Evolutionary conservation across 2,797 vertebrate species (phyloP), one percentile per base, ranked within the genome.

Genomic region (Premnoplex brunnescens): DNA sequence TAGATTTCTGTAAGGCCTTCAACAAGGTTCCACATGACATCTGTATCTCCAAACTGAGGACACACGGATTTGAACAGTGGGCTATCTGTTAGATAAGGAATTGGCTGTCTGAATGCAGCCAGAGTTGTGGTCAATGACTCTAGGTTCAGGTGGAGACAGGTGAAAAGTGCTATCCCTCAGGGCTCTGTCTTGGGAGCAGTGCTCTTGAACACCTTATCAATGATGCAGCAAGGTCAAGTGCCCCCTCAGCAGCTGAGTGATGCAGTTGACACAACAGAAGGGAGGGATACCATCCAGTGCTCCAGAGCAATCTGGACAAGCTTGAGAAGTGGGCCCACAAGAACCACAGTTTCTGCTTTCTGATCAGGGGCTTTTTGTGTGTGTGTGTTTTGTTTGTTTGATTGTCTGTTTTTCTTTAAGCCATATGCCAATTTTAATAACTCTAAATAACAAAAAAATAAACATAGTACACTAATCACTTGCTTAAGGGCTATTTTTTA

Each of bases 301-400:
- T 63, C 24, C 49, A 56, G 36, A 82, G 43, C 36, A 69, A 51
- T 34, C 8, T 44, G 11, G 23, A 37, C 32, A 43, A 63, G 11
- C 17, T 69, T 37, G 28, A 56, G 20, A 63, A 39, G 4, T 43
- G 8, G 9, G 2, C 5, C 9, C 11, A 37, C 15, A 49, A 36
- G 19, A 75, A n/a, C 4, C 0, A 0, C 13, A 24, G 18, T 20
- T 26, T 1, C 46, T 64, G 15, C 10, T 41, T 63, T 43, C 14
- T 23, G 28, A 7, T 43, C 14, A 28, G 7, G 8, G 9, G 44
- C 44, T 62, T 24, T 11, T 12, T 18, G 16, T 24, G 6, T 7
- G 7, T 32, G 14, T 15, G 18, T 26, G 3, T 27, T 32, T 14
- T 28, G 15, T 30, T 5, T 14, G 67, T 64, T 64, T 27, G 3